Percentiles rank a stretch among this genome's conserved stretches.
phyloP scores from a whole-genome alignment of 2,797 vertebrate species.

The Hoplostethus mediterraneus region DNA sequence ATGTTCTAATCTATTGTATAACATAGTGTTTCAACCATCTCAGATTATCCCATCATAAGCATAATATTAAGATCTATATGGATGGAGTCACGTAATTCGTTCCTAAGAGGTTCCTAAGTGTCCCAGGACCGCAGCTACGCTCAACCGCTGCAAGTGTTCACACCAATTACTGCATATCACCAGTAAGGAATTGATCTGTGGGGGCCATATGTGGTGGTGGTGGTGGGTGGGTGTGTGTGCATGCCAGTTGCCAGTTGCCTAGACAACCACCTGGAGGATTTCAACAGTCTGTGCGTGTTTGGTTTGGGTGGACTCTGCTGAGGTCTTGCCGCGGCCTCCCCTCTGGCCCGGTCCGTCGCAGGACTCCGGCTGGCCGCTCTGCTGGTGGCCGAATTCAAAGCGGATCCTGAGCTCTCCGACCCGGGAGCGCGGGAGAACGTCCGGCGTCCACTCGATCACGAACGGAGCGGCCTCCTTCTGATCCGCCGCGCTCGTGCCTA shows the following conservation, averaged over 20 bases:
- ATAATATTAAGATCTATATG: constrained; percentile 16
- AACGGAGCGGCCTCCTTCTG: constrained; percentile 90
- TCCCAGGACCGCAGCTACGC: neutral
- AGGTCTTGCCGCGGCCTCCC: constrained; percentile 27
- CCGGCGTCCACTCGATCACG: constrained; percentile 94
- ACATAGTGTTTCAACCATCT: neutral
- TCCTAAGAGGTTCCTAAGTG: neutral
- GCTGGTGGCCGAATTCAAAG: constrained; percentile 92
- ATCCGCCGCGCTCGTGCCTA: constrained; percentile 85
- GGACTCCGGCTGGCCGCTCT: constrained; percentile 84
- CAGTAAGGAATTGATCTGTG: neutral
- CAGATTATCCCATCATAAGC: constrained; percentile 15
- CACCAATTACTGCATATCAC: neutral
- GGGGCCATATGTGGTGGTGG: too few relatives aligned
- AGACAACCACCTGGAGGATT: constrained; percentile 58
- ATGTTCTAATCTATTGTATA: too few relatives aligned
- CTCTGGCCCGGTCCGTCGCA: constrained; percentile 61
- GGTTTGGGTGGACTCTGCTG: constrained; percentile 29
- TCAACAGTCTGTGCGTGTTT: constrained; percentile 39
- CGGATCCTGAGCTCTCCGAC: constrained; percentile 91
- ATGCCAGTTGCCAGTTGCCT: neutral
- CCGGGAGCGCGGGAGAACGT: constrained; percentile 89
- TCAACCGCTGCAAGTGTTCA: neutral
- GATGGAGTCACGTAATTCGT: neutral
- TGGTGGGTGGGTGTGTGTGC: too few relatives aligned